Conservation (phyloP, 2,888 invertebrate genomes). For the Leucophenga montana region DNA sequence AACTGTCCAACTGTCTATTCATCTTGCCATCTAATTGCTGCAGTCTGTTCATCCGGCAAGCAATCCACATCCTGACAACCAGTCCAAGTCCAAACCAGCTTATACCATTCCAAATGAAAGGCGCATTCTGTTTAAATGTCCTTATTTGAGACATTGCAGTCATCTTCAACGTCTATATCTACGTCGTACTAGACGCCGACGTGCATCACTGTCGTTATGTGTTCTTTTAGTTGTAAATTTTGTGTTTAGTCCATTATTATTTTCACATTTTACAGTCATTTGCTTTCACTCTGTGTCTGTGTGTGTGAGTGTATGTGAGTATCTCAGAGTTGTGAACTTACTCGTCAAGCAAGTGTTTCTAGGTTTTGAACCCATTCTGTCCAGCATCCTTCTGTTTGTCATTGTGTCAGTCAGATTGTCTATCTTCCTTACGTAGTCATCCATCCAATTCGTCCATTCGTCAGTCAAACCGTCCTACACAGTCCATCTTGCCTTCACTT, state of each 20-base stretch:
- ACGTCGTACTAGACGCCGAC: neutral
- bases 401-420: neutral
- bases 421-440: neutral
- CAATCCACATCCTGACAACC: conserved; percentile 24
- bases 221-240: conserved; percentile 52
- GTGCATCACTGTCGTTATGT: conserved; percentile 26
- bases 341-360: too few relatives aligned
- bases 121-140: conserved; percentile 37
- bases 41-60: conserved; percentile 40
- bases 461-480: neutral
- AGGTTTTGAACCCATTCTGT: neutral
- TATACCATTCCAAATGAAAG: neutral
- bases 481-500: neutral
- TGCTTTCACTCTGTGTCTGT: conserved; percentile 37
- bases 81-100: conserved; percentile 6
- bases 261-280: conserved; percentile 58
- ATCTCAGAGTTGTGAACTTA: too few relatives aligned
- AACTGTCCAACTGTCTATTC: conserved; percentile 51
- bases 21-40: conserved; percentile 54
- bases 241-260: conserved; percentile 59
- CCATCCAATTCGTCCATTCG: conserved; percentile 2
- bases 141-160: conserved; percentile 34
- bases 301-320: neutral
- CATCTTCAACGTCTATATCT: conserved; percentile 18
- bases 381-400: conserved; percentile 4